Conservation (phyloP, 2,888 invertebrate species). For the Augochlorella aurata region DNA sequence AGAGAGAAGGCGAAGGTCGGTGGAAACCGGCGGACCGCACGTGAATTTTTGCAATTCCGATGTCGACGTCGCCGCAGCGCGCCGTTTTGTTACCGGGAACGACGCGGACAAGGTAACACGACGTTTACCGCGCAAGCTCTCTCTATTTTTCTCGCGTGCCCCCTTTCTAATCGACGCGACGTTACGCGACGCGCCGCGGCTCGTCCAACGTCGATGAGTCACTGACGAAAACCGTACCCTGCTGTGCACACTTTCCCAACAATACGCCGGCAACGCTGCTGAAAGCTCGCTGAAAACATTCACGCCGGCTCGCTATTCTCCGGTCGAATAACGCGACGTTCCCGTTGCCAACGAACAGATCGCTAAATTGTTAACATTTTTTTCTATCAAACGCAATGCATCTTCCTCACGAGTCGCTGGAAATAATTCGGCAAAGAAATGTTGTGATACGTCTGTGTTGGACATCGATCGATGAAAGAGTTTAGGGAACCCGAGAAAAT, state of each 20-base stretch:
- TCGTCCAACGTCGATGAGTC: conserved; percentile 13
- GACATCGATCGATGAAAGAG: no score
- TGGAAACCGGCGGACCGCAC: conserved; percentile 29
- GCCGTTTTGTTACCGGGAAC: conserved; percentile 23
- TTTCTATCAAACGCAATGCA: no score
- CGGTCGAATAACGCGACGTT: not conserved
- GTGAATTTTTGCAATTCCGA: conserved; percentile 64
- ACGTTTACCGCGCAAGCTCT: conserved; percentile 26
- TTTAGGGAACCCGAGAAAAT: no score
- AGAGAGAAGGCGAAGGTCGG: conserved; percentile 19
- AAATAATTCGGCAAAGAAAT: no score
- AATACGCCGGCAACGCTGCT: not conserved
- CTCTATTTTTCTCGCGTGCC: conserved; percentile 27
- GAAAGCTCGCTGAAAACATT: not conserved
- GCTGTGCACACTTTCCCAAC: not conserved
- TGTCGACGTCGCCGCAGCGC: conserved; percentile 37
- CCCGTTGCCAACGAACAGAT: not conserved
- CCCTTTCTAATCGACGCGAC: conserved; percentile 32
- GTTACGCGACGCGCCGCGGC: not conserved
- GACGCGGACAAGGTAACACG: conserved; percentile 38
- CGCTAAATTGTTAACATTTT: no score
- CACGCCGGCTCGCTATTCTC: not conserved
- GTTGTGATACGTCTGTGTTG: no score
- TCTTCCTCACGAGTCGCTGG: no score
- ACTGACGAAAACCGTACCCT: not conserved